These are phyloP conservation scores for Ophion ventricosus DNA, from an alignment of 2,888 invertebrate genomes.

Conservation along the genomic window DNA sequence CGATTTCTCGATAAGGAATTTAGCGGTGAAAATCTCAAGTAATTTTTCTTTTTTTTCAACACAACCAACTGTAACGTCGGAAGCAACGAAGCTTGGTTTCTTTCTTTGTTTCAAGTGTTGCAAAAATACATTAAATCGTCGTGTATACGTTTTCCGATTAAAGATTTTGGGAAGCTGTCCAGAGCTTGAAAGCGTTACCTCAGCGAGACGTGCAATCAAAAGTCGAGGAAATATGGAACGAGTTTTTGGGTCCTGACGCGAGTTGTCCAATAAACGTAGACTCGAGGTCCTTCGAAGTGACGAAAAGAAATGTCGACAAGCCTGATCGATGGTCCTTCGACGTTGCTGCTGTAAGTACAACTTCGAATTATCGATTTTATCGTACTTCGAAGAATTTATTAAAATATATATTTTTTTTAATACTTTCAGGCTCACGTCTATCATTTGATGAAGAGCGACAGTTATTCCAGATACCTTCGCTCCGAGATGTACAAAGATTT, in stretches of 20 bases:
- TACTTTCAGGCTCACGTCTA: constrained; percentile 95
- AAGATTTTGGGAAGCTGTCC: constrained; percentile 98
- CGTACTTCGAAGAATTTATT: constrained; percentile 54
- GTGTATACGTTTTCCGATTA: constrained; percentile 26
- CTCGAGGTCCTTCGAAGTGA: constrained; percentile 93
- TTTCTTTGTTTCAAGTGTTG: neutral
- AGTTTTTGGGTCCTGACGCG: constrained; percentile 97
- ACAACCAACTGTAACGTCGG: too few species aligned
- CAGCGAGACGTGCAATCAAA: constrained; percentile 92
- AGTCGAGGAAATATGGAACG: constrained; percentile 95
- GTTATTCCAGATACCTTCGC: constrained; percentile 98
- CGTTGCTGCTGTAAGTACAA: constrained; percentile 93
- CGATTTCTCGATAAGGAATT: constrained; percentile 99
- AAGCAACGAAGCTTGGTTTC: too few species aligned
- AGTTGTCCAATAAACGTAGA: constrained; percentile 99
- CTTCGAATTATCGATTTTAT: neutral
- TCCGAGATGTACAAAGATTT: constrained; percentile 99
- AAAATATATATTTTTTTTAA: too few species aligned
- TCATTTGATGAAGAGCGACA: constrained; percentile 99
- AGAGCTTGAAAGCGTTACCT: constrained; percentile 95
- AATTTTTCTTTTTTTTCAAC: constrained; percentile 9
- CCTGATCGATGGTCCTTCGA: constrained; percentile 98
- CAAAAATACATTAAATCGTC: constrained; percentile 9
- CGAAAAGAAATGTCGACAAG: constrained; percentile 91
- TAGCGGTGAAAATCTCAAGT: constrained; percentile 99